phyloP scores from a whole-genome alignment of 1,140 invertebrate genomes.

The Euura lappo region DNA sequence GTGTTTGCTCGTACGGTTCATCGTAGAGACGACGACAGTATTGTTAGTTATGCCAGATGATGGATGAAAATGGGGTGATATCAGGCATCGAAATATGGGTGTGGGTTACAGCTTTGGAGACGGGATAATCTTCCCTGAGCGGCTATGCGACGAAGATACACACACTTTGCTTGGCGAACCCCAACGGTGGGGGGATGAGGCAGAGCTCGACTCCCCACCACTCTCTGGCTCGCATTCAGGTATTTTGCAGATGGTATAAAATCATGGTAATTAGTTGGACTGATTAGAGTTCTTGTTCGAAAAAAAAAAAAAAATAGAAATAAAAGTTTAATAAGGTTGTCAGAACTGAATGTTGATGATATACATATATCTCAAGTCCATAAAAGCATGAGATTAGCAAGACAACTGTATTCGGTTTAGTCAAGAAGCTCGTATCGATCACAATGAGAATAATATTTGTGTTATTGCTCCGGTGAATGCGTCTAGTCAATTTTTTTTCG shows the following conservation, averaged over 20 bases:
- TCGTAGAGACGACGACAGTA: neutral
- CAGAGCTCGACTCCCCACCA: conserved; percentile 53
- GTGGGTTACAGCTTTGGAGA: conserved; percentile 78
- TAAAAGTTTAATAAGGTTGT: conserved; percentile 24
- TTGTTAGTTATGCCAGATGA: neutral
- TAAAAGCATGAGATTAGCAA: neutral
- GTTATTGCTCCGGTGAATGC: neutral
- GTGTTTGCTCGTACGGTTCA: too few relatives aligned
- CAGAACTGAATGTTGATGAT: conserved; percentile 14
- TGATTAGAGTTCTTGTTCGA: conserved; percentile 37
- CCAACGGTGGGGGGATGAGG: conserved; percentile 62
- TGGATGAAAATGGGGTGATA: conserved; percentile 27
- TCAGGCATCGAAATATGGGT: conserved; percentile 48
- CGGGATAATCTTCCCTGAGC: conserved; percentile 84
- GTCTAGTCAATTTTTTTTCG: neutral
- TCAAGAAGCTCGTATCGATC: neutral
- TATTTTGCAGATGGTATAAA: conserved; percentile 41
- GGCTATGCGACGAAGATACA: conserved; percentile 80
- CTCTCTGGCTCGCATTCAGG: conserved; percentile 46
- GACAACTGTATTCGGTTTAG: neutral
- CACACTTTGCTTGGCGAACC: conserved; percentile 71
- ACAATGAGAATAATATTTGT: neutral
- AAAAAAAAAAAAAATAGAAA: conserved; percentile 34
- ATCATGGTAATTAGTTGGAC: conserved; percentile 40
- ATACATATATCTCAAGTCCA: neutral